Evolutionary conservation across 2,113 vertebrate genomes (phyloP).

Genomic region (Speoplatyrhinus poulsoni): DNA sequence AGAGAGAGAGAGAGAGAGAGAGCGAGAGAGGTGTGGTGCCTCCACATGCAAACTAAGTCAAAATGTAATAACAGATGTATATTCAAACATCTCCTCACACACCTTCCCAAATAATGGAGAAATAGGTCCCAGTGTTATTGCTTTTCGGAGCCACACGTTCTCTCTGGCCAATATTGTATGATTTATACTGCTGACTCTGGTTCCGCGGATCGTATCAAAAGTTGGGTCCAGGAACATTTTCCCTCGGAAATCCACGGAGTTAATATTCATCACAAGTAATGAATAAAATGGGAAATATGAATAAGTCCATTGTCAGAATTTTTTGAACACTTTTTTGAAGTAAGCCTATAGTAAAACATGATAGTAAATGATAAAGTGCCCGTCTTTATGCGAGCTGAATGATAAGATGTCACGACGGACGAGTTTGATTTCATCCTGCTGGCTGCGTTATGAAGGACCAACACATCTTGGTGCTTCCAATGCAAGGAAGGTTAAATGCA

Average conservation of each 20-base stretch:
- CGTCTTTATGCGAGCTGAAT: constrained; percentile 37
- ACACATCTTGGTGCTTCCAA: constrained; percentile 5
- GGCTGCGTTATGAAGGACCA: background rate
- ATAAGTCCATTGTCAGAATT: constrained; percentile 46
- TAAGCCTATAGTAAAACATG: constrained; percentile 24
- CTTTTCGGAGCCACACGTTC: constrained; percentile 38
- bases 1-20: constrained; percentile 25
- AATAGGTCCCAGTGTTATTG: constrained; percentile 62
- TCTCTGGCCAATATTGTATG: constrained; percentile 20
- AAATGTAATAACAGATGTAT: constrained; percentile 54
- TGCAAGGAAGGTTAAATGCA: constrained; percentile 56
- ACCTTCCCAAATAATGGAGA: constrained; percentile 47
- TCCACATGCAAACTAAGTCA: constrained; percentile 60
- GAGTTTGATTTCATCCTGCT: constrained; percentile 15
- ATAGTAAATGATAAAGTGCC: constrained; percentile 29
- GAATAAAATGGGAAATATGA: constrained; percentile 56
- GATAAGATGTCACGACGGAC: constrained; percentile 4
- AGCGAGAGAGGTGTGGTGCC: constrained; percentile 13
- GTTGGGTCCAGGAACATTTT: constrained; percentile 37
- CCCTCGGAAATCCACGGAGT: constrained; percentile 37
- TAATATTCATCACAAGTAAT: constrained; percentile 58
- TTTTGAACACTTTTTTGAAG: constrained; percentile 48
- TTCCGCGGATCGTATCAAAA: constrained; percentile 40
- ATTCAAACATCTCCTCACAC: constrained; percentile 32
- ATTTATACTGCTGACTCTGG: constrained; percentile 46